A percentile compares a stretch with the other conserved stretches of the same genome.
These are phyloP conservation scores for Hypena proboscidalis DNA, from an alignment of 2,888 invertebrate species.

Conservation along the genomic window DNA sequence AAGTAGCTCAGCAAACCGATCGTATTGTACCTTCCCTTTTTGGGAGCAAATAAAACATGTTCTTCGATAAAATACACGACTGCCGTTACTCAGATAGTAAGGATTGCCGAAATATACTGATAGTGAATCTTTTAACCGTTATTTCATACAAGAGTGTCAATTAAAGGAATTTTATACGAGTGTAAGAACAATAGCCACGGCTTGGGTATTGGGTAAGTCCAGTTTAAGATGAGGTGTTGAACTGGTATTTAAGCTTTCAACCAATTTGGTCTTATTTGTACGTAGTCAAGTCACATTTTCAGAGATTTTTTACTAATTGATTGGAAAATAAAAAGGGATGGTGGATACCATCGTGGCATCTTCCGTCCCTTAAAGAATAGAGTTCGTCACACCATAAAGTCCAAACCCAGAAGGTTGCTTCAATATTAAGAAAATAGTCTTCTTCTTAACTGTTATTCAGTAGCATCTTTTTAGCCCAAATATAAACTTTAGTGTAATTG, in stretches of 20 bases:
- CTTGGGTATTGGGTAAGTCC: neutral
- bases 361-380: too few species aligned
- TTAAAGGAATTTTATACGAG: slow-evolving; percentile 49
- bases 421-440: too few species aligned
- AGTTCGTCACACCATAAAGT: too few species aligned
- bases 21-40: neutral
- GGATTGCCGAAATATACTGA: slow-evolving; percentile 21
- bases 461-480: too few species aligned
- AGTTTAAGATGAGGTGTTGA: neutral
- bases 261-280: too few species aligned
- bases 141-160: slow-evolving; percentile 54
- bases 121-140: slow-evolving; percentile 26
- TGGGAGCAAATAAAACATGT: neutral
- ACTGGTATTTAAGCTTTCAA: neutral
- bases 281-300: too few species aligned
- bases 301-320: too few species aligned
- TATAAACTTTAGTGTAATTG: too few species aligned
- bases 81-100: slow-evolving; percentile 12
- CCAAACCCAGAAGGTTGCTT: too few species aligned
- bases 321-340: too few species aligned
- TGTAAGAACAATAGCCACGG: slow-evolving; percentile 46
- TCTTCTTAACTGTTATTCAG: too few species aligned
- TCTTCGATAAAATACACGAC: slow-evolving; percentile 1
- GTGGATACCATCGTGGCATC: too few species aligned
- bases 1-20: neutral